phyloP scores from a whole-genome alignment of 2,797 vertebrate genomes.

The Amblyopsis hoosieri region DNA sequence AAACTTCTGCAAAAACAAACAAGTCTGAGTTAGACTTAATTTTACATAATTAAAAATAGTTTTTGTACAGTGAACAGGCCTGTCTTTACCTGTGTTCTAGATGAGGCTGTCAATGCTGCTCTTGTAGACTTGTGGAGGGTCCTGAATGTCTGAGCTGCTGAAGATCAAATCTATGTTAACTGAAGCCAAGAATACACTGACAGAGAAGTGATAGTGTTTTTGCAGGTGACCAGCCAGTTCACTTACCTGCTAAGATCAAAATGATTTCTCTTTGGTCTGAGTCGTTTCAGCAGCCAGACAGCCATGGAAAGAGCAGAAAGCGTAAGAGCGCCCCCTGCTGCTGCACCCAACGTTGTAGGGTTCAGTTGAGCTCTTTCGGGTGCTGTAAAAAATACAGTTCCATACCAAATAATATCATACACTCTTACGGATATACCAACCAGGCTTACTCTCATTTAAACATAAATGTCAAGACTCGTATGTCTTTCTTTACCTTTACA shows the following conservation, averaged over 20 bases:
- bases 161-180: neutral
- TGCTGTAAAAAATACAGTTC: conserved; percentile 37
- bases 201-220: neutral
- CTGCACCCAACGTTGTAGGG: conserved; percentile 23
- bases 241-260: conserved; percentile 76
- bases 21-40: neutral
- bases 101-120: conserved; percentile 74
- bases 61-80: neutral
- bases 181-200: no score
- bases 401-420: neutral
- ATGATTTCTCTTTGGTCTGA: conserved; percentile 56
- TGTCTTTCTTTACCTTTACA: conserved; percentile 70
- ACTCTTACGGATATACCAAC: neutral
- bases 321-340: conserved; percentile 41
- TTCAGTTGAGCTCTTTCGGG: conserved; percentile 3
- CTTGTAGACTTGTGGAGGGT: conserved; percentile 66
- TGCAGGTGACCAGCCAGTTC: neutral
- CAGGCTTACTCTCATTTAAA: neutral
- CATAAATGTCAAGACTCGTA: neutral
- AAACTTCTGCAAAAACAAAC: conserved; percentile 1
- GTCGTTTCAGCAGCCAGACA: conserved; percentile 63
- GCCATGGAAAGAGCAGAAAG: conserved; percentile 46
- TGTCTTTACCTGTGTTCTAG: conserved; percentile 40
- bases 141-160: conserved; percentile 68
- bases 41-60: neutral